Evolutionary conservation across 37 sponge, comb jelly and placozoan species (phyloP), one percentile per base, ranked within the genome.

Genomic region (Mnemiopsis leidyi): DNA sequence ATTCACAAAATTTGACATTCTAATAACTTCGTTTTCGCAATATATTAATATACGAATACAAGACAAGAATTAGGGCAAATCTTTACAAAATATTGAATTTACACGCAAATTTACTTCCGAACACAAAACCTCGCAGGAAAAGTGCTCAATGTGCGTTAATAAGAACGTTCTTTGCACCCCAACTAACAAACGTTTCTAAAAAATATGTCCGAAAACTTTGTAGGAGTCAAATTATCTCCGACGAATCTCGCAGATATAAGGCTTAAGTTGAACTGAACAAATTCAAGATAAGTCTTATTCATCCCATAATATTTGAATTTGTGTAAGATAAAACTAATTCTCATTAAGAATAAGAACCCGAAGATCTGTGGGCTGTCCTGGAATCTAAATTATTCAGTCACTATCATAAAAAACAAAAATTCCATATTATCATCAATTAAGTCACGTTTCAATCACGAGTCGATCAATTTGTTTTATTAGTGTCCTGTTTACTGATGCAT

Each of bases 401-500:
- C 61, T 48, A 13, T 48, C 13, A 48, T 48, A 48, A 48, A 48
- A 48, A 48, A 48, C n/a, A 48, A 48, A 5, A 48, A 48, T 48
- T 48, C 61, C 61, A 48, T 48, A 48, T 18, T 48, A 48, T 48
- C 61, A 48, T 48, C 61, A 48, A 48, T 48, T 71, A 71, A 71
- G 30, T 71, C 75, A 29, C 75, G 30, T 71, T 71, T 28, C 75
- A 71, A 71, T 23, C 75, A 71, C 20, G 30, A 7, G 30, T 23
- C 20, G 75, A 28, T 35, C 37, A 79, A 21, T 79, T 79, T 13
- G 36, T 35, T 20, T 36, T 35, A 29, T 79, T 79, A 35, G 37
- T 96, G 92, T 96, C 95, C 32, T 96, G 93, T 48, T 97, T 96
- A 76, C 96, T 96, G 36, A 97, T 97, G 92, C 96, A 95, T 20